Percentiles rank a stretch among this genome's conserved stretches.
These are phyloP conservation scores for Mythimna albipuncta DNA, from an alignment of 2,888 invertebrate genomes.

Conservation along the genomic window DNA sequence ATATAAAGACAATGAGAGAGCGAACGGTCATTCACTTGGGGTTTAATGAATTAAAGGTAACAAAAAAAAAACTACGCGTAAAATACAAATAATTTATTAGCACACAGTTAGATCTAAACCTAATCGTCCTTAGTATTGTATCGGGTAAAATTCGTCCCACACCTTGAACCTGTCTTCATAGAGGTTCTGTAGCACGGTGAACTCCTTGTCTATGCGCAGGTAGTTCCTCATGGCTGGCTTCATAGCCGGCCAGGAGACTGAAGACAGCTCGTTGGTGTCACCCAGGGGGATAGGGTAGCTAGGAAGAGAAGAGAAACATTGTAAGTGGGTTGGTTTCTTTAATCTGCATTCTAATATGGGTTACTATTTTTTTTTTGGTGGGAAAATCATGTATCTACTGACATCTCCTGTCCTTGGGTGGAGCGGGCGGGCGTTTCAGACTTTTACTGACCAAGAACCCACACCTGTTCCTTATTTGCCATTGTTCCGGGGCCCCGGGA, in stretches of 20 bases:
- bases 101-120: neutral
- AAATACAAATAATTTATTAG: slow-evolving; percentile 1
- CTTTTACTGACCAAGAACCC: no score
- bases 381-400: no score
- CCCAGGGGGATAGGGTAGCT: slow-evolving; percentile 75
- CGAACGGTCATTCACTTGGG: no score
- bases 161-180: slow-evolving; percentile 72
- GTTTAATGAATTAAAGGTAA: neutral
- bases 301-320: slow-evolving; percentile 7
- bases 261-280: slow-evolving; percentile 63
- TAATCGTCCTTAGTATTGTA: slow-evolving; percentile 63
- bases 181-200: slow-evolving; percentile 70
- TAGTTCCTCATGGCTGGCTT: slow-evolving; percentile 70
- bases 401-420: no score
- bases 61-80: neutral
- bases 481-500: no score
- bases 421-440: no score
- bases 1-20: no score
- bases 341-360: no score
- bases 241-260: slow-evolving; percentile 75
- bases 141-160: slow-evolving; percentile 81
- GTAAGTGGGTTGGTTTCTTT: neutral
- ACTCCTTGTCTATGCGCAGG: slow-evolving; percentile 67
- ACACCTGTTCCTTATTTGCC: no score
- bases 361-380: no score